A percentile compares a stretch with the other conserved stretches of the same genome.
Conservation (phyloP, 1,140 invertebrate species). For the Drosophila sproati region DNA sequence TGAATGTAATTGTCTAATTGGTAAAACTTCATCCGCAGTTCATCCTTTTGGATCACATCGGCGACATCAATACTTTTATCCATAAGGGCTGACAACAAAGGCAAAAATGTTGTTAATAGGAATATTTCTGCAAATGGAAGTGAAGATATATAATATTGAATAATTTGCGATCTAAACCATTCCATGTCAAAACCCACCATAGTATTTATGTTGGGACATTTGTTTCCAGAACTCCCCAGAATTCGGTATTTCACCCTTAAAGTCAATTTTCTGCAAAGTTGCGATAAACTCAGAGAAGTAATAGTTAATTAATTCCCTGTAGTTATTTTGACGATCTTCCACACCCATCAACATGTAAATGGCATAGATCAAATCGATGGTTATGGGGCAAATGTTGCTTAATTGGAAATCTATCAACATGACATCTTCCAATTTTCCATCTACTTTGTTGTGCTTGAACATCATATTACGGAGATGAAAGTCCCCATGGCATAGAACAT, state of each 20-base stretch:
- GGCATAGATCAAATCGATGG: slow-evolving; percentile 52
- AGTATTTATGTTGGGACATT: slow-evolving; percentile 31
- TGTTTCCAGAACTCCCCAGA: slow-evolving; percentile 29
- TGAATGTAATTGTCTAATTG: slow-evolving; percentile 18
- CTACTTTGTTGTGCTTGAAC: slow-evolving; percentile 51
- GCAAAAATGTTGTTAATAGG: slow-evolving; percentile 49
- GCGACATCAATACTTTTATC: slow-evolving; percentile 13
- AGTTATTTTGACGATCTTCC: slow-evolving; percentile 23
- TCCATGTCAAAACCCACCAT: slow-evolving; percentile 14
- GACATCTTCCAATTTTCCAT: slow-evolving; percentile 36
- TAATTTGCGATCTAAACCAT: not conserved
- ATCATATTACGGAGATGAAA: slow-evolving; percentile 60
- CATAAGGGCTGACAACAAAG: slow-evolving; percentile 37
- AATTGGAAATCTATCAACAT: slow-evolving; percentile 65
- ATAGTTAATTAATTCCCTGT: slow-evolving; percentile 38
- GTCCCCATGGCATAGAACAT: slow-evolving; percentile 54
- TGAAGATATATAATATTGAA: not conserved
- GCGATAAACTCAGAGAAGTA: slow-evolving; percentile 34
- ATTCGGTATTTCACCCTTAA: slow-evolving; percentile 42
- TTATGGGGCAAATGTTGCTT: slow-evolving; percentile 44
- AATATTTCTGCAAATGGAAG: slow-evolving; percentile 50
- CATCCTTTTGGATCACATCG: slow-evolving; percentile 23
- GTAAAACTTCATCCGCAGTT: slow-evolving; percentile 33
- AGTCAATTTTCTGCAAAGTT: slow-evolving; percentile 44
- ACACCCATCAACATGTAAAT: slow-evolving; percentile 50